Percentiles rank a stretch among this genome's conserved stretches.
phyloP scores from a whole-genome alignment of 2,797 vertebrate species.

The Thalassophryne amazonica region DNA sequence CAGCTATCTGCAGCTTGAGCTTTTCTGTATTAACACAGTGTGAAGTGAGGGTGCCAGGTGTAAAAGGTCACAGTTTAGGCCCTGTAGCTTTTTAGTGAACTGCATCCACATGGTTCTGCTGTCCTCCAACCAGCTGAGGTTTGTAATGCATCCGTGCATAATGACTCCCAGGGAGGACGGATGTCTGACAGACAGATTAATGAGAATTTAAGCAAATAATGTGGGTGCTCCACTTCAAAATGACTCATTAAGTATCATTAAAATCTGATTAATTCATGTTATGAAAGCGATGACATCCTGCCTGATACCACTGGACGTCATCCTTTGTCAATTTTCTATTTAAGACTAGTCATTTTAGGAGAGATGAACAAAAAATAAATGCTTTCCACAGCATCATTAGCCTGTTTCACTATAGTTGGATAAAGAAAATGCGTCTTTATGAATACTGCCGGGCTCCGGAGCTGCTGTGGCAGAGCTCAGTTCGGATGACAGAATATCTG shows the following conservation, averaged over 20 bases:
- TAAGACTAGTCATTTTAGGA: too few species aligned
- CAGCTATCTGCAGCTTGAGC: constrained; percentile 7
- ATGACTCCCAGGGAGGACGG: constrained; percentile 33
- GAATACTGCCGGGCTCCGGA: constrained; percentile 26
- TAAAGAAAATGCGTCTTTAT: constrained; percentile 18
- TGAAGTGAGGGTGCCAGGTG: constrained; percentile 37
- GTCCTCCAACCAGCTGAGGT: constrained; percentile 22
- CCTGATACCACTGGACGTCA: too few species aligned
- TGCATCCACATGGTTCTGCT: constrained; percentile 21
- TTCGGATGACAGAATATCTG: constrained; percentile 51
- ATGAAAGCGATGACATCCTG: constrained; percentile 14
- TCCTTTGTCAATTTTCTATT: too few species aligned
- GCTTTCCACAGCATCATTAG: constrained; percentile 21
- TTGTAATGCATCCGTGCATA: constrained; percentile 16
- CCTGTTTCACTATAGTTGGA: constrained; percentile 10
- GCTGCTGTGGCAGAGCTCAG: constrained; percentile 30
- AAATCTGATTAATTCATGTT: constrained; percentile 14
- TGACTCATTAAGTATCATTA: constrained; percentile 26
- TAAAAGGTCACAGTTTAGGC: constrained; percentile 26
- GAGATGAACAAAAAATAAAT: constrained; percentile 18
- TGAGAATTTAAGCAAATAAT: constrained; percentile 28
- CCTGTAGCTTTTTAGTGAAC: constrained; percentile 21
- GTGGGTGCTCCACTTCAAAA: constrained; percentile 26
- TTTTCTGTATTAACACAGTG: constrained; percentile 7
- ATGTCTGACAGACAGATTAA: constrained; percentile 51